Conservation (phyloP, 2,113 vertebrate genomes). For the Smithornis capensis region DNA sequence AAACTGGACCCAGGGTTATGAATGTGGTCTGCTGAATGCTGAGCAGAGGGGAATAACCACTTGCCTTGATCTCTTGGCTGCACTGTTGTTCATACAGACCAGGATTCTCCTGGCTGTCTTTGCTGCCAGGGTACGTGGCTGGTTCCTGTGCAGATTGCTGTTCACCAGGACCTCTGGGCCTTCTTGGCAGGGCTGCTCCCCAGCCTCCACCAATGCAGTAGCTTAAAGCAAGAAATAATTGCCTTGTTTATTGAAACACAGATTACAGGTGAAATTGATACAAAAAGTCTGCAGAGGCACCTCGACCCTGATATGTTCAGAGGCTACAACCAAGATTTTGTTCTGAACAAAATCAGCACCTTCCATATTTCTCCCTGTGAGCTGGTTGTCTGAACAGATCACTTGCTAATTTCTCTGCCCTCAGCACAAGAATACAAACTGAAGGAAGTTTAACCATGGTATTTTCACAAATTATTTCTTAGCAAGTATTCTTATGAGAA, state of each 20-base stretch:
- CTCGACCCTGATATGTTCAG: background rate
- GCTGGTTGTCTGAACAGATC: background rate
- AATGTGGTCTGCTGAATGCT: background rate
- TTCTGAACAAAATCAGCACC: background rate
- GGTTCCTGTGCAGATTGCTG: background rate
- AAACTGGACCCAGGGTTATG: background rate
- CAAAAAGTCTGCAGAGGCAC: background rate
- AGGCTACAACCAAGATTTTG: background rate
- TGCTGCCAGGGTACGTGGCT: background rate
- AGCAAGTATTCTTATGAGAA: background rate
- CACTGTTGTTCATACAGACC: background rate
- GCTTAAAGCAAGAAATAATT: background rate
- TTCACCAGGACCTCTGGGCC: background rate
- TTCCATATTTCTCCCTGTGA: background rate
- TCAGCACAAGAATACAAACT: background rate
- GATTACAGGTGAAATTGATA: background rate
- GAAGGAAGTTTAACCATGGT: background rate
- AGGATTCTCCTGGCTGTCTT: background rate
- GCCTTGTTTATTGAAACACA: background rate
- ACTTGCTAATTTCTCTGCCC: background rate
- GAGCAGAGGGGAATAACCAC: background rate
- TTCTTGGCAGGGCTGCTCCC: background rate
- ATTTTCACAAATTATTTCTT: slow-evolving; percentile 11
- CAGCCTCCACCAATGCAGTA: background rate
- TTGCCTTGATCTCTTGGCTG: background rate